Base-by-base conservation (phyloP, 2,797 vertebrate genomes). In the Dipus sagitta region DNA sequence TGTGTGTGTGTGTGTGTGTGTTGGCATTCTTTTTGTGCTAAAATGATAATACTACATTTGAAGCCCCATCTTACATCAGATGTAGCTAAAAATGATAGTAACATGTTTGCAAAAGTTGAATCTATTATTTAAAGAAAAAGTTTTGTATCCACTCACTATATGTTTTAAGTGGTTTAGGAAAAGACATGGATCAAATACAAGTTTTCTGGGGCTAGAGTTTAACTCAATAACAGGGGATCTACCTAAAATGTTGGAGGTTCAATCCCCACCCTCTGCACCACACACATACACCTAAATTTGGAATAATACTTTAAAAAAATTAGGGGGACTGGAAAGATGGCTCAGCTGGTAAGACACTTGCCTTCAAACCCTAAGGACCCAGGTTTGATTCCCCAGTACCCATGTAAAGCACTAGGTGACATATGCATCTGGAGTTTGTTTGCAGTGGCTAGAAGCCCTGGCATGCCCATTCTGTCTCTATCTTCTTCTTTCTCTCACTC, bases 61-160 rank as follows among this genome's bases (percentile, higher is more conserved):
- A 78, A 21, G 83, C 54, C 86, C 72, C 32, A 77, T 67, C 80
- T 93, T 67, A 68, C 90, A 87, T 85, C n/a, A 72, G 38, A 89
- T 78, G n/a, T 65, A 84, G 30, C 72, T 91, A 89, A 83, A 94
- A 92, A n/a, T 86, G 89, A 52, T 75, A 83, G 72, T 71, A 87
- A 84, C 68, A 67, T 32, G 2, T 34, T 94, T 89, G 68, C 9
- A 87, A 95, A 93, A 85, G 34, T 90, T 76, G 78, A 85, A 86
- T 64, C 18, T 15, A 79, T 74, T 84, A n/a, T 58, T 79, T 84
- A 81, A 77, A 90, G 60, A 72, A 94, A 71, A 92, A 23, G 7
- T 72, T 86, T 82, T 78, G 4, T 26, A 62, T 60, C 18, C 23
- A n/a, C 34, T 64, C 32, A 70, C 62, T 71, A 21, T 30, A 42